phyloP scores from a whole-genome alignment of 2,113 vertebrate genomes.

The Proterorhinus semilunaris region DNA sequence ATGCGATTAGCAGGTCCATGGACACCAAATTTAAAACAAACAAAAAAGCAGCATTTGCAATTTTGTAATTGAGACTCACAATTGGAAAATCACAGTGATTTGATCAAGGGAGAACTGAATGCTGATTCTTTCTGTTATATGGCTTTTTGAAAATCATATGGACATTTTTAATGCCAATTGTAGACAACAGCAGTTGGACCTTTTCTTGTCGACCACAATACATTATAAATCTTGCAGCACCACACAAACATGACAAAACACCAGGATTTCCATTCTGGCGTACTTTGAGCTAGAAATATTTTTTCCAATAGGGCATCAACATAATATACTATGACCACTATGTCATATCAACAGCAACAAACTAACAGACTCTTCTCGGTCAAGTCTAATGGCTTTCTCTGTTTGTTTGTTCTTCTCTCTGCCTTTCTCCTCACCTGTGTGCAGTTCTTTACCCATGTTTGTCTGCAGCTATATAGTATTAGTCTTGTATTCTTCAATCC shows the following conservation, averaged over 20 bases:
- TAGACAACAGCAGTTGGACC: too few species aligned
- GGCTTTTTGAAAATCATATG: too few species aligned
- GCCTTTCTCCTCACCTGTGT: conserved; percentile 74
- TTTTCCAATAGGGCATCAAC: conserved; percentile 63
- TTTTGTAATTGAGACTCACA: too few species aligned
- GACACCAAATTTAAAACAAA: too few species aligned
- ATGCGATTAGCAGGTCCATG: too few species aligned
- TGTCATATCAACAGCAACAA: conserved; percentile 36
- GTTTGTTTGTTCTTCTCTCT: conserved; percentile 65
- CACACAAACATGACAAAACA: conserved; percentile 45
- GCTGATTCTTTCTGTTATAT: too few species aligned
- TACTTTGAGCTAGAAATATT: conserved; percentile 21
- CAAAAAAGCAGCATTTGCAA: too few species aligned
- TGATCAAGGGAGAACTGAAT: too few species aligned
- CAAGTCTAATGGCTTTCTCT: conserved; percentile 72
- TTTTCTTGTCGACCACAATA: background rate
- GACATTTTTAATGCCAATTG: too few species aligned
- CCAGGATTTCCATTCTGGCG: conserved; percentile 17
- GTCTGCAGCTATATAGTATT: conserved; percentile 94
- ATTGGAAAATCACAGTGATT: too few species aligned
- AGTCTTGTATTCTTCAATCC: conserved; percentile 92
- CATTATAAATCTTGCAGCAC: background rate
- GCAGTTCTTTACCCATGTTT: conserved; percentile 89
- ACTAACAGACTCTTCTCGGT: conserved; percentile 30
- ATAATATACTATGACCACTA: conserved; percentile 70